Base-by-base conservation (phyloP, 2,888 invertebrate species). In the Lordiphosa andalusiaca region DNA sequence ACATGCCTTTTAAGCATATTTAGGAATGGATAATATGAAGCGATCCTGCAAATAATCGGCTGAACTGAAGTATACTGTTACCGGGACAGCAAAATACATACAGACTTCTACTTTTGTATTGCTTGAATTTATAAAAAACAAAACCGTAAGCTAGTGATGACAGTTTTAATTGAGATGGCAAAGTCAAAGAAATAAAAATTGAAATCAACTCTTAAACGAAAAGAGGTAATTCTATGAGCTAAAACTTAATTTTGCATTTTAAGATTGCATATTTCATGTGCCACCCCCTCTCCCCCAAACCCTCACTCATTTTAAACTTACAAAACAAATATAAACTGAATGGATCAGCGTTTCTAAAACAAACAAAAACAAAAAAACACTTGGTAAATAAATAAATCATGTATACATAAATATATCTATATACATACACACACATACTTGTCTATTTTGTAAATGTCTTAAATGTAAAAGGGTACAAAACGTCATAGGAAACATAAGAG, bases 321-420 rank as follows among this genome's bases (percentile, higher is more conserved):
- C 12, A 38, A 35, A 49, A 12, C 37, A 37, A 33, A 52, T 30
- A 30, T 30, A 23, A 63, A 56, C 42, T 59, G 48, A 30, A 73
- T 70, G 80, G 80, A 76, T 75, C 73, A 75, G 66, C 75, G 61
- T 70, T 67, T 75, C 75, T 68, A 70, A 74, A 75, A 72, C 73
- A 74, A 62, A 60, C 73, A 75, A 65, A 58, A 67, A 49, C 52
- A 53, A 38, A 44, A 46, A 16, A 1, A 16, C 39, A 30, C 42
- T 41, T 51, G 42, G 42, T 53, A 65, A 63, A 65, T 53, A 71
- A 56, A 66, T 61, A 53, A 55, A 48, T 64, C 52, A 71, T 56
- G 56, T 49, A 74, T 63, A 64, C 40, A 16, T 16, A 50, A 37
- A 58, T 49, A 53, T 46, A 25, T 23, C 56, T 48, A 16, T 41